Evolutionary conservation across 2,797 vertebrate species (phyloP).

Genomic region (Hephaestus fuliginosus): DNA sequence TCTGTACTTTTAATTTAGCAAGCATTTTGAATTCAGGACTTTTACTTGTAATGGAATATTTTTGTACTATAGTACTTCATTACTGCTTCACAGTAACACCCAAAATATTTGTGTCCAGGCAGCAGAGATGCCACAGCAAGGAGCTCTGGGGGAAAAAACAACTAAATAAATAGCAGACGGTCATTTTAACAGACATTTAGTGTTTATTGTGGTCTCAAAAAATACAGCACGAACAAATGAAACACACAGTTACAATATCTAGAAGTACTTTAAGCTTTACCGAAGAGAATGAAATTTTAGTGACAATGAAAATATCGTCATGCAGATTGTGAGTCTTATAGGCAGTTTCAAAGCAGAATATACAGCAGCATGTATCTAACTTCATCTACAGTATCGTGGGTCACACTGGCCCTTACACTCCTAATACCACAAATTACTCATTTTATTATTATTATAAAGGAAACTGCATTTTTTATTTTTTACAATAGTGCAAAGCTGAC

Average conservation of each 20-base stretch:
- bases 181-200: slow-evolving; percentile 50
- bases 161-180: background rate
- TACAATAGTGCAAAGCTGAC: slow-evolving; percentile 68
- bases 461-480: slow-evolving; percentile 47
- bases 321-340: slow-evolving; percentile 70
- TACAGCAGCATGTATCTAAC: slow-evolving; percentile 74
- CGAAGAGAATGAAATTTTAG: slow-evolving; percentile 44
- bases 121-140: background rate
- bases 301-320: slow-evolving; percentile 64
- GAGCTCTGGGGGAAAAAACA: background rate
- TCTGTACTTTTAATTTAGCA: background rate
- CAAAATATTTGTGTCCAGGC: background rate
- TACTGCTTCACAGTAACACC: background rate
- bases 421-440: slow-evolving; percentile 58
- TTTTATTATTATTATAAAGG: slow-evolving; percentile 33
- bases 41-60: background rate
- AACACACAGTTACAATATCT: slow-evolving; percentile 64
- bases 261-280: slow-evolving; percentile 47
- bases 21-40: background rate
- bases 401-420: slow-evolving; percentile 12
- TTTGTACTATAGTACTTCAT: background rate
- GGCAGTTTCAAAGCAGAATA: slow-evolving; percentile 72
- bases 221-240: slow-evolving; percentile 77
- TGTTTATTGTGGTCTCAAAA: slow-evolving; percentile 81
- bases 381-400: slow-evolving; percentile 63